Evolutionary conservation across 2,113 vertebrate species (phyloP), one percentile per base, ranked within the genome.

Genomic region (Chamaea fasciata): DNA sequence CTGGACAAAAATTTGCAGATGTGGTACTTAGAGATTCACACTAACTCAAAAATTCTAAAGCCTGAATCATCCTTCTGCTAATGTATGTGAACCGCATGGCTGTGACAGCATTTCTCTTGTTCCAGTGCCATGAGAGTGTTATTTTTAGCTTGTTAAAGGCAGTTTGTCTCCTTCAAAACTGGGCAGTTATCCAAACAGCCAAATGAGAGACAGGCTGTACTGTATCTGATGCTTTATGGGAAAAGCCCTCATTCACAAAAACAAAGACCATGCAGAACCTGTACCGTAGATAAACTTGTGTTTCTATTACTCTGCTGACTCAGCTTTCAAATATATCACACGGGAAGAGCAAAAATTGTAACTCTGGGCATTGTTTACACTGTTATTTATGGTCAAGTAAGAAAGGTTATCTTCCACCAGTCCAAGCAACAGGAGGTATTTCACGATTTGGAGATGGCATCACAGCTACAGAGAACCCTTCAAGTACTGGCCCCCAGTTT

Each of bases 151-250:
- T 92, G 90, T 93, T 95, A 92, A 96, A 96, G 93, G 94, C 95
- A 94, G 93, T 88, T 96, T 57, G 85, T 97, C 97, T 97, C 92
- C 97, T 97, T 96, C 94, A 96, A 95, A 97, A 94, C 93, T 39
- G 94, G 96, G 95, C 97, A 97, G 91, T 95, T 97, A 94, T 97
- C 93, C 92, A 96, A 96, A 90, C 94, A 97, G 93, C 92, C 87
- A 76, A 97, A 97, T 81, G 80, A 98, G 95, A 97, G 94, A 85
- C 93, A 97, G 80, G 87, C 95, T 95, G 96, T 88, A 94, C 94
- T 87, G 42, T 90, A 95, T 96, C 94, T 96, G 75, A 83, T 95
- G 85, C 90, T 77, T 90, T 95, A 87, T 85, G 95, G 91, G 93
- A 97, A 95, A 95, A 97, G 76, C 70, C 74, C 65, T 91, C 94